These are phyloP conservation scores for Blastomussa wellsi DNA, from an alignment of 92 coral and sea anemone genomes.

Conservation along the genomic window DNA sequence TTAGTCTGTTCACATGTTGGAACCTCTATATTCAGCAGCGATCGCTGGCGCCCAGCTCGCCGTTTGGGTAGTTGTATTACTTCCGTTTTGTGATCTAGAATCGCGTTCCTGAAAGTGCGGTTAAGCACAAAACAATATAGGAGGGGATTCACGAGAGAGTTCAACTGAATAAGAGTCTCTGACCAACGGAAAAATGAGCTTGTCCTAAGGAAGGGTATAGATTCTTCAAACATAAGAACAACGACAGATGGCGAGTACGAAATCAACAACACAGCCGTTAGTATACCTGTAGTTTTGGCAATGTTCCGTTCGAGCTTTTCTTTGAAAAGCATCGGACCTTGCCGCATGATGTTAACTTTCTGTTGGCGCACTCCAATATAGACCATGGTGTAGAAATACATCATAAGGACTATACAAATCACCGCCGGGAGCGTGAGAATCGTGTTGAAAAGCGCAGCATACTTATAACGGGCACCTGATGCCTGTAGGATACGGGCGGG, in stretches of 20 bases:
- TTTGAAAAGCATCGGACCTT: too few species aligned
- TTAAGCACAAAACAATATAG: too few species aligned
- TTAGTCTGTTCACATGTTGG: background rate
- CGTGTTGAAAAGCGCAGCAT: background rate
- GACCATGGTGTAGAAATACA: slow-evolving; percentile 12
- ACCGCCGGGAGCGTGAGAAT: background rate
- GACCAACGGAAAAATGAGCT: slow-evolving; percentile 37
- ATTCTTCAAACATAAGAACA: background rate
- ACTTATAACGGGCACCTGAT: background rate
- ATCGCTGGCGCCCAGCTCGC: too few species aligned
- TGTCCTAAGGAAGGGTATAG: slow-evolving; percentile 8
- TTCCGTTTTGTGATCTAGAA: too few species aligned
- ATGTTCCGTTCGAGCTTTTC: too few species aligned
- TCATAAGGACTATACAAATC: background rate
- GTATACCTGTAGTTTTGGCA: too few species aligned
- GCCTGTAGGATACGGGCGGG: background rate
- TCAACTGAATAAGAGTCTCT: slow-evolving; percentile 17
- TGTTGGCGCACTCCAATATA: background rate
- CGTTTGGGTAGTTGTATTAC: too few species aligned
- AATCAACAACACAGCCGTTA: background rate
- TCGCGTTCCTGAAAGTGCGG: too few species aligned
- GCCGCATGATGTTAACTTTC: too few species aligned
- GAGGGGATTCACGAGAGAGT: slow-evolving; percentile 27
- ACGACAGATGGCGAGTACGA: slow-evolving; percentile 18
- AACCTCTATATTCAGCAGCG: background rate